Percentiles rank a stretch among this genome's conserved stretches.
phyloP scores from a whole-genome alignment of 1,140 invertebrate genomes.

The Calliopsis andreniformis region DNA sequence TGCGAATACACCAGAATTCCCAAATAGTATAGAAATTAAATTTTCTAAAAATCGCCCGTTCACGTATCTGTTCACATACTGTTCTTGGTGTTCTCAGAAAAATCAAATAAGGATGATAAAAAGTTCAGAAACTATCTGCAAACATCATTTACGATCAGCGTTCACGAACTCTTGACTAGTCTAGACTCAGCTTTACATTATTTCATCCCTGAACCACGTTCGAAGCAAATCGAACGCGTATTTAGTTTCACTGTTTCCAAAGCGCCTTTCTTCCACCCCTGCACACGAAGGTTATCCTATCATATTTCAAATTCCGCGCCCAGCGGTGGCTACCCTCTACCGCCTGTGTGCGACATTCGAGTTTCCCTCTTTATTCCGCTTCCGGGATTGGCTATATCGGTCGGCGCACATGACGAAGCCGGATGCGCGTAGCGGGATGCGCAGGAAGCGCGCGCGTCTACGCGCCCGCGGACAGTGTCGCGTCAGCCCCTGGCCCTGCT shows the following conservation, averaged over 20 bases:
- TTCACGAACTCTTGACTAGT: too few relatives aligned
- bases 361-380: constrained; percentile 21
- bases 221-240: background rate
- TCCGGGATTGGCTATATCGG: constrained; percentile 54
- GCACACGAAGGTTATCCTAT: background rate
- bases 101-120: too few relatives aligned
- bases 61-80: too few relatives aligned
- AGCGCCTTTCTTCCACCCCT: too few relatives aligned
- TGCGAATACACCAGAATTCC: too few relatives aligned
- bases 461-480: constrained; percentile 77
- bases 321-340: constrained; percentile 13
- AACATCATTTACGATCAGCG: too few relatives aligned
- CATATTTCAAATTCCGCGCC: constrained; percentile 47
- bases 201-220: too few relatives aligned
- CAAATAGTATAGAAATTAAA: too few relatives aligned
- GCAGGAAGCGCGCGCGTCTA: constrained; percentile 66
- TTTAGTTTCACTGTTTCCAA: background rate
- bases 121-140: too few relatives aligned
- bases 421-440: constrained; percentile 68
- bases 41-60: too few relatives aligned
- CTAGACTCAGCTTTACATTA: too few relatives aligned
- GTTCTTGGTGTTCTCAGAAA: too few relatives aligned
- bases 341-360: constrained; percentile 10
- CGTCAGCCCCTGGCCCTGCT: constrained; percentile 80
- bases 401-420: constrained; percentile 58